Base-by-base conservation (phyloP, 2,797 vertebrate genomes). In the Falco biarmicus region DNA sequence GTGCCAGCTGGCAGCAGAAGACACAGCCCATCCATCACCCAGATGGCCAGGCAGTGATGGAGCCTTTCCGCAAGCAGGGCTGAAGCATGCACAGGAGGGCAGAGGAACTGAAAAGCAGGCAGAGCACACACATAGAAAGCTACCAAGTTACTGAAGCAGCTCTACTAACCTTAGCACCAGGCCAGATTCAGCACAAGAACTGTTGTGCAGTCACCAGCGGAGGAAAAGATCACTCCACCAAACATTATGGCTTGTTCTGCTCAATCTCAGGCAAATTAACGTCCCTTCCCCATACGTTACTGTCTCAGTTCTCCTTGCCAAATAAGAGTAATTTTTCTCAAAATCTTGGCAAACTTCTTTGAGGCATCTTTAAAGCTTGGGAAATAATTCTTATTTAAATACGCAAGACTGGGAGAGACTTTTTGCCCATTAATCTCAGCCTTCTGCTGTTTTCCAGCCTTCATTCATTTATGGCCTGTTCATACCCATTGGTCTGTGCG, bases 371-470 rank as follows among this genome's bases (percentile, higher is more conserved):
- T 92, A 87, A 74, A 83, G 68, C 89, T 51, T 51, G 57, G 53
- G 61, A 92, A 78, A 92, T 89, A 94, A 93, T 84, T 95, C 87
- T 93, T 80, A 32, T 78, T 96, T 91, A 89, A 92, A 85, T 87
- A 91, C 32, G 7, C 50, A 85, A 91, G 57, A 71, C 84, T 4
- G 4, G 0, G 56, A 21, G 13, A 91, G 78, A 65, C 37, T 39
- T 93, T 95, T 51, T 93, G 75, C 71, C 64, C 92, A 91, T 94
- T 81, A 91, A 93, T 94, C 91, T 93, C 57, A 92, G 69, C 41
- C 82, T 87, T 71, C 82, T 84, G 89, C 73, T 96, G 96, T 95
- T 94, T 96, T 82, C 80, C 82, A 92, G 77, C 43, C 54, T 88
- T 73, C 84, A 95, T 95, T 93, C 96, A 95, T 95, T 93, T 87